Evolutionary conservation across 1,140 invertebrate genomes (phyloP).

Genomic region (Drosophila sturtevanti): DNA sequence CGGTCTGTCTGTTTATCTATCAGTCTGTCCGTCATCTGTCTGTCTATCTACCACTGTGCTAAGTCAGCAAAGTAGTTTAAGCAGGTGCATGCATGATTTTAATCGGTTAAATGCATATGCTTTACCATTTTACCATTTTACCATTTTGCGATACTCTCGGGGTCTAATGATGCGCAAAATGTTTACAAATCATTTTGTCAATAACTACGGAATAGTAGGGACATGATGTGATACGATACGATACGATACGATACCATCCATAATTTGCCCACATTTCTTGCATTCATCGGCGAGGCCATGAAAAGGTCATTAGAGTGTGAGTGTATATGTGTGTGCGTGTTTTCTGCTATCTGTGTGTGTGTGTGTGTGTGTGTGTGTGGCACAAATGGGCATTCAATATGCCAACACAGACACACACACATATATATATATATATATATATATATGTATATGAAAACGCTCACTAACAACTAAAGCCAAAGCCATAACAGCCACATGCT

Average conservation of each 20-base stretch:
- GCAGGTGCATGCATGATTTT: constrained; percentile 74
- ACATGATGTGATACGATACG: constrained; percentile 8
- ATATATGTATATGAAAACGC: constrained; percentile 19
- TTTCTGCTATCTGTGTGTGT: no score
- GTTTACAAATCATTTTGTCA: constrained; percentile 82
- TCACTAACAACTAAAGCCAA: constrained; percentile 66
- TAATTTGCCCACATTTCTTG: constrained; percentile 80
- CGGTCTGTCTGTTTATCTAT: not conserved
- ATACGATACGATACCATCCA: constrained; percentile 51
- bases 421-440: no score
- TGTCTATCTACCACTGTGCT: constrained; percentile 27
- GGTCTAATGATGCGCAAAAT: constrained; percentile 78
- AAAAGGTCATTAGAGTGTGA: constrained; percentile 74
- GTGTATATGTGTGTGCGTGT: constrained; percentile 43
- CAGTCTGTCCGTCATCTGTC: not conserved
- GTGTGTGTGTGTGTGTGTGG: constrained; percentile 51
- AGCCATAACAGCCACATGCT: constrained; percentile 80
- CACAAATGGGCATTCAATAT: constrained; percentile 81
- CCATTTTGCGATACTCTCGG: not conserved
- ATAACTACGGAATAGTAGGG: constrained; percentile 59
- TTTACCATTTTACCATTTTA: constrained; percentile 23
- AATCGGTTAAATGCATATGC: constrained; percentile 74
- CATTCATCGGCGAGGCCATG: constrained; percentile 76
- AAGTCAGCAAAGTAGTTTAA: constrained; percentile 66
- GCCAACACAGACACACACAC: constrained; percentile 38